A percentile compares a stretch with the other conserved stretches of the same genome.
Conservation (phyloP, 1,140 invertebrate genomes). For the Anastatus disparis region DNA sequence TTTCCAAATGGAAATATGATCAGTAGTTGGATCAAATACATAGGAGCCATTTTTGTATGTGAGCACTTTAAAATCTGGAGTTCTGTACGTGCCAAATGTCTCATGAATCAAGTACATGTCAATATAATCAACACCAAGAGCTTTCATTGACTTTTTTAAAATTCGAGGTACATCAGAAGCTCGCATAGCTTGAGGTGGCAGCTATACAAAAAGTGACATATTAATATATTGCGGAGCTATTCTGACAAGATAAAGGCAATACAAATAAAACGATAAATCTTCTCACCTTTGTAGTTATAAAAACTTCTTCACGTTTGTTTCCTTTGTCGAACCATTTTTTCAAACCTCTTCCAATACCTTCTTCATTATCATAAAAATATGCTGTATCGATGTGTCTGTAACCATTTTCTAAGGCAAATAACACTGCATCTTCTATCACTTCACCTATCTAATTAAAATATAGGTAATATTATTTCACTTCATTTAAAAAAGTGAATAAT, state of each 20-base stretch:
- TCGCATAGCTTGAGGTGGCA: slow-evolving; percentile 18
- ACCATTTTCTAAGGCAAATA: slow-evolving; percentile 8
- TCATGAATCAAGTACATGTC: slow-evolving; percentile 78
- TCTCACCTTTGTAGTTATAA: slow-evolving; percentile 30
- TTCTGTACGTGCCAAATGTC: slow-evolving; percentile 74
- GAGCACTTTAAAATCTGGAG: slow-evolving; percentile 69
- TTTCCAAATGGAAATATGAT: slow-evolving; percentile 78
- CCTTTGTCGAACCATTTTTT: slow-evolving; percentile 35
- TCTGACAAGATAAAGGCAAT: too few relatives aligned
- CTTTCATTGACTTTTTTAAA: slow-evolving; percentile 29
- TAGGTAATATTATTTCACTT: too few relatives aligned
- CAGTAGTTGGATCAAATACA: slow-evolving; percentile 72
- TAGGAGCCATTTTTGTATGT: slow-evolving; percentile 63
- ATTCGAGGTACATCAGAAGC: neutral
- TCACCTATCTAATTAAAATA: too few relatives aligned
- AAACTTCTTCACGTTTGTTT: slow-evolving; percentile 29
- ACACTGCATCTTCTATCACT: slow-evolving; percentile 61
- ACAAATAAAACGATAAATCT: slow-evolving; percentile 30
- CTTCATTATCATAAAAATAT: slow-evolving; percentile 32
- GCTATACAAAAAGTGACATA: slow-evolving; percentile 43
- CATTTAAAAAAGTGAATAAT: too few relatives aligned
- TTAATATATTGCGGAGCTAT: too few relatives aligned
- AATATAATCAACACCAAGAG: slow-evolving; percentile 69
- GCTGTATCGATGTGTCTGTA: slow-evolving; percentile 40
- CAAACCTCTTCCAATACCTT: slow-evolving; percentile 30